Evolutionary conservation across 2,888 invertebrate species (phyloP).

Genomic region (Slavum lentiscoides): DNA sequence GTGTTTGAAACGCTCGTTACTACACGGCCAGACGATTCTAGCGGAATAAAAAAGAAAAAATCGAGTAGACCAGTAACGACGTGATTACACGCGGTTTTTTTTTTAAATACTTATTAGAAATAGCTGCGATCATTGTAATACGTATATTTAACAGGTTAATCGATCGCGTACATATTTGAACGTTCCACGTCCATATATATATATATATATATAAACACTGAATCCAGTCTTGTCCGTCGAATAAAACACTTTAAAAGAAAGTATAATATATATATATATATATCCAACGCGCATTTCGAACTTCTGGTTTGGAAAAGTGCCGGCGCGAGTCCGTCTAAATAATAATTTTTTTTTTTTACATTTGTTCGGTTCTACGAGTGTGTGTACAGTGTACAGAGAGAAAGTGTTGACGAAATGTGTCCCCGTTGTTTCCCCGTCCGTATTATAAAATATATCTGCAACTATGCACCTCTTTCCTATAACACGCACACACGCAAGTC

Average conservation of each 20-base stretch:
- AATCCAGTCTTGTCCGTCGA: too few relatives aligned
- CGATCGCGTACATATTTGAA: background rate
- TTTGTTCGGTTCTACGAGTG: too few relatives aligned
- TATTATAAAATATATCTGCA: too few relatives aligned
- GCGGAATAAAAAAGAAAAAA: too few relatives aligned
- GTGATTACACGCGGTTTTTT: too few relatives aligned
- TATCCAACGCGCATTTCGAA: conserved; percentile 1
- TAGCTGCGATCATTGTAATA: background rate
- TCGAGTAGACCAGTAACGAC: too few relatives aligned
- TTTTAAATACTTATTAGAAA: background rate
- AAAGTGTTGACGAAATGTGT: conserved; percentile 29
- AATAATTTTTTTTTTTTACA: too few relatives aligned
- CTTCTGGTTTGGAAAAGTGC: conserved; percentile 26
- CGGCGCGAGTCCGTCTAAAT: too few relatives aligned
- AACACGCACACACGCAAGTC: background rate
- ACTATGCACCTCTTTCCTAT: too few relatives aligned
- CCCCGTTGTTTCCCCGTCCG: background rate
- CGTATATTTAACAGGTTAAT: background rate
- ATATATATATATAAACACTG: too few relatives aligned
- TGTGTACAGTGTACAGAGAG: background rate
- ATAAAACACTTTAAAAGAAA: conserved; percentile 33
- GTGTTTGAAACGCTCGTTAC: too few relatives aligned
- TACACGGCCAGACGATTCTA: too few relatives aligned
- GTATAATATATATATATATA: background rate
- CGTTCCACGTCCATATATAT: background rate